Percentiles rank a stretch among this genome's conserved stretches.
Evolutionary conservation across 1,140 invertebrate genomes (phyloP).

Genomic region (Eriosoma lanigerum): DNA sequence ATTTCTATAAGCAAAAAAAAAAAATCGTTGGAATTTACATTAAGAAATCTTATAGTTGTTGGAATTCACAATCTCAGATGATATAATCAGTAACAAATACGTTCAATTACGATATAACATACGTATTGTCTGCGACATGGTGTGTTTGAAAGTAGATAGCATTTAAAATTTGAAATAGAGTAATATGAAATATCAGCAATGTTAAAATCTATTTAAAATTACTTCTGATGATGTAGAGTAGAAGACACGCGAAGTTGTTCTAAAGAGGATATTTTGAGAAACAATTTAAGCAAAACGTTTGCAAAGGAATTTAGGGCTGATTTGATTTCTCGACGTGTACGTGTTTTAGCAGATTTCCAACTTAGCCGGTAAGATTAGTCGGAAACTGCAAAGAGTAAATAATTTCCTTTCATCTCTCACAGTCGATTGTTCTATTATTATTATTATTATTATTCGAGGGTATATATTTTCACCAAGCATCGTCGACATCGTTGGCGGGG

Average conservation of each 20-base stretch:
- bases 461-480: not conserved
- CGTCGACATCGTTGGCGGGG: not conserved
- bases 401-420: slow-evolving; percentile 48
- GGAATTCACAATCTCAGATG: too few relatives aligned
- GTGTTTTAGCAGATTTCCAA: not conserved
- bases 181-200: not conserved
- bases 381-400: slow-evolving; percentile 50
- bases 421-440: slow-evolving; percentile 20
- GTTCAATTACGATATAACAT: too few relatives aligned
- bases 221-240: not conserved
- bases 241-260: not conserved
- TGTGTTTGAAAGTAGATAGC: not conserved
- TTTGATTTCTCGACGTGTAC: slow-evolving; percentile 35
- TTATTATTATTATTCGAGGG: slow-evolving; percentile 18
- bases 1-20: too few relatives aligned
- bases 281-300: slow-evolving; percentile 16
- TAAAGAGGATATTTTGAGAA: not conserved
- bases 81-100: too few relatives aligned
- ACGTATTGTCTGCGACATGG: too few relatives aligned
- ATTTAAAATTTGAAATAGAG: not conserved
- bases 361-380: slow-evolving; percentile 15
- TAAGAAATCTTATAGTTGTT: too few relatives aligned
- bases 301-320: slow-evolving; percentile 13
- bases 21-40: too few relatives aligned
- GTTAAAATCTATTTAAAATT: not conserved